A percentile compares a stretch with the other conserved stretches of the same genome.
Conservation (phyloP, 2,888 invertebrate species). For the Phlogophora meticulosa region DNA sequence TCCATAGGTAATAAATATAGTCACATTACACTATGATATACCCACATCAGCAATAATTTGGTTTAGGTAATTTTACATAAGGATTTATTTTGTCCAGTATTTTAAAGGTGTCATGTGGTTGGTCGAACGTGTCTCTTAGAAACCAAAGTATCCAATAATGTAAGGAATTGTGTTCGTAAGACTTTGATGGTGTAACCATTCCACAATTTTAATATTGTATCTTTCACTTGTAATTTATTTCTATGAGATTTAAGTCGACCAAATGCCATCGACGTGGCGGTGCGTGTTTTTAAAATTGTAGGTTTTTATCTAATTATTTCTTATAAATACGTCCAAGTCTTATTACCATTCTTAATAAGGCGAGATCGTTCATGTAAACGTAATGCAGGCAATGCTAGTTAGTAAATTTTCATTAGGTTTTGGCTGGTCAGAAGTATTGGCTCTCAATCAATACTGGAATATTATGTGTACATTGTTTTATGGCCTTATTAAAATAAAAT, state of each 20-base stretch:
- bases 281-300: conserved; percentile 72
- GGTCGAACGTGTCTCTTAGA: conserved; percentile 81
- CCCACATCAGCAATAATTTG: conserved; percentile 86
- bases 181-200: conserved; percentile 74
- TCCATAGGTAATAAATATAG: conserved; percentile 88
- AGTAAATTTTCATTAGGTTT: conserved; percentile 77
- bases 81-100: conserved; percentile 82
- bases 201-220: conserved; percentile 68
- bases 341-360: conserved; percentile 72
- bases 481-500: conserved; percentile 81
- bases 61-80: conserved; percentile 80
- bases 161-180: conserved; percentile 73
- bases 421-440: conserved; percentile 61
- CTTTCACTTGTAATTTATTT: conserved; percentile 72
- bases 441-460: conserved; percentile 66
- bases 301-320: conserved; percentile 71
- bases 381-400: conserved; percentile 78
- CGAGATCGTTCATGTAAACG: conserved; percentile 69
- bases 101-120: conserved; percentile 72
- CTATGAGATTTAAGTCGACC: conserved; percentile 77
- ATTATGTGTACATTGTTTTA: conserved; percentile 80
- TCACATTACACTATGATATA: conserved; percentile 82
- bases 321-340: conserved; percentile 76
- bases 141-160: conserved; percentile 80
- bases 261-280: conserved; percentile 72